A percentile compares a stretch with the other conserved stretches of the same genome.
phyloP scores from a whole-genome alignment of 2,113 vertebrate genomes.

The Lates calcarifer region DNA sequence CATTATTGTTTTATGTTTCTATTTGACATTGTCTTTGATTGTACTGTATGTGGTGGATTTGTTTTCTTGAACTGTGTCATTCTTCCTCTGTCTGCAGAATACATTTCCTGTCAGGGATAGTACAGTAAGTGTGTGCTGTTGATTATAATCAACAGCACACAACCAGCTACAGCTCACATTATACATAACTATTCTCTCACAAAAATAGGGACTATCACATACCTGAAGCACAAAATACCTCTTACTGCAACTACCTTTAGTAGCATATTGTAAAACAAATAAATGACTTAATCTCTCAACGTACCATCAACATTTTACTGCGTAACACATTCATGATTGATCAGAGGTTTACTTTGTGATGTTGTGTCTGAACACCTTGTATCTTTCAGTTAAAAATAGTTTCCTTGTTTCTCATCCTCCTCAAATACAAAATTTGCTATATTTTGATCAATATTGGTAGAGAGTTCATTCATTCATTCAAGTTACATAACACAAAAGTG shows the following conservation, averaged over 20 bases:
- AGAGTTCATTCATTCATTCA: not conserved
- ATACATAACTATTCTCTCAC: not conserved
- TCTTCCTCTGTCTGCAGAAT: not conserved
- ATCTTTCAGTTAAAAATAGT: not conserved
- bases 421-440: not conserved
- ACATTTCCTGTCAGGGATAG: not conserved
- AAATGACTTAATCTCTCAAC: not conserved
- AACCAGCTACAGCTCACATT: no score
- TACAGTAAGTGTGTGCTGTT: no score
- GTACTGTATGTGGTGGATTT: not conserved
- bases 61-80: not conserved
- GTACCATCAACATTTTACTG: slow-evolving; percentile 5
- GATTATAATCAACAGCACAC: no score
- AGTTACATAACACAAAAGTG: not conserved
- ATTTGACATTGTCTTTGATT: not conserved
- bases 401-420: not conserved
- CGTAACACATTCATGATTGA: not conserved
- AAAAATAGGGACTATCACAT: not conserved
- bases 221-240: slow-evolving; percentile 28
- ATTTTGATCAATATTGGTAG: slow-evolving; percentile 1
- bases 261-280: not conserved
- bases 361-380: slow-evolving; percentile 3
- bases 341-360: not conserved
- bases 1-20: slow-evolving; percentile 2
- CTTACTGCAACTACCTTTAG: not conserved